A percentile compares a stretch with the other conserved stretches of the same genome.
Evolutionary conservation across 1,140 invertebrate species (phyloP).

Genomic region (Drosophila fuyamai): DNA sequence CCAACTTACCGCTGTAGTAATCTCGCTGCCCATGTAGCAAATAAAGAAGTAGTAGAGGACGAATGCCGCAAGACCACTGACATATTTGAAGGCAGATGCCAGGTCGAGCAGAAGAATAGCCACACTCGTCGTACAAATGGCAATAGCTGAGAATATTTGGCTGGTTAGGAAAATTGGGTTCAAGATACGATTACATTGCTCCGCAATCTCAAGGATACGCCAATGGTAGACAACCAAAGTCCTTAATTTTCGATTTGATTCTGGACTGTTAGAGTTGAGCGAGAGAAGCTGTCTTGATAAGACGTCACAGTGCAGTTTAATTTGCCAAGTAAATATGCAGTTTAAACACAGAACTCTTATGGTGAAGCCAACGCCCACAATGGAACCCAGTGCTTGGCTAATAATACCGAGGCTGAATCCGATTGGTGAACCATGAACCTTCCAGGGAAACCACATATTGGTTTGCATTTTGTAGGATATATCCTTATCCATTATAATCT

Average conservation of each 20-base stretch:
- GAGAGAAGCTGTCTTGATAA: not conserved
- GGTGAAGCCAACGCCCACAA: not conserved
- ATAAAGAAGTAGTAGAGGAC: no score
- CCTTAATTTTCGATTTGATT: not conserved
- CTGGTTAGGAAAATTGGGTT: not conserved
- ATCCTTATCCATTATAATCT: not conserved
- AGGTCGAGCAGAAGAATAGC: no score
- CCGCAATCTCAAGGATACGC: not conserved
- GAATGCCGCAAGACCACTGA: no score
- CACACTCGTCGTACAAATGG: no score
- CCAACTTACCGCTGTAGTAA: no score
- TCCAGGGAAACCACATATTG: conserved; percentile 6
- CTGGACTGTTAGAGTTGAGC: not conserved
- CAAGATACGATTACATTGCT: not conserved
- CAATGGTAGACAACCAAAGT: not conserved
- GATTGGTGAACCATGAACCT: not conserved
- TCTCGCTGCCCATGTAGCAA: no score
- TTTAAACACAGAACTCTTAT: not conserved
- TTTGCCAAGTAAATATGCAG: not conserved
- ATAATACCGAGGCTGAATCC: not conserved
- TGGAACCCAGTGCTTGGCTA: not conserved
- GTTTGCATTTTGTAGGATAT: not conserved
- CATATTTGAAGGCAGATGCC: no score
- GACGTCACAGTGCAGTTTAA: not conserved
- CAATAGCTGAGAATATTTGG: no score